Base-by-base conservation (phyloP, 2,113 vertebrate species). In the Indri indri region DNA sequence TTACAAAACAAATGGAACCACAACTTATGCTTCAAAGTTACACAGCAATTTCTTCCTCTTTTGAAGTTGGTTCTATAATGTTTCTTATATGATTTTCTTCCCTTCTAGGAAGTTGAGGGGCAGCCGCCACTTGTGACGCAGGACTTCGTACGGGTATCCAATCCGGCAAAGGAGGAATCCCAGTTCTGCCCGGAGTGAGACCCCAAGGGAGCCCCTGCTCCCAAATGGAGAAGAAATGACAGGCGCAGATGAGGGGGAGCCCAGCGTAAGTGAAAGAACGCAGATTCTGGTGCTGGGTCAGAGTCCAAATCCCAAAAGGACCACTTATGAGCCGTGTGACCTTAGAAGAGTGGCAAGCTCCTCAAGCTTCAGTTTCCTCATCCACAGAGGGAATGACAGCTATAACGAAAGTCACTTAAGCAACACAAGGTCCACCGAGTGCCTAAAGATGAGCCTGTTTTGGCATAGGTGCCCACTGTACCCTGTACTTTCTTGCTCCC, bases 51-150 rank as follows among this genome's bases (percentile, higher is more conserved):
- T 92, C 57, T 76, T 83, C 42, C 65, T 71, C 70, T 79, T 97
- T 90, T n/a, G 63, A 89, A 96, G 66, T 66, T 32, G 45, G 6
- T 13, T 68, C 54, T 45, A 1, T 59, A 59, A 70, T 25, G 59
- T 81, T 93, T 91, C 93, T 93, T 83, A 89, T 23, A 47, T 8
- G 57, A 82, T 89, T 74, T 88, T 87, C 52, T 89, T 88, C 42
- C n/a, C 66, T 68, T 94, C 63, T 73, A 37, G n/a, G 71, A 95
- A 92, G 52, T 1, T 37, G 66, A 88, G 82, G 47, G 14, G 2
- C 2, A 54, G 57, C 88, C 65, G n/a, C 23, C 57, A 47, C 42
- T 42, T 63, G 3, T 1, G 52, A 34, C 57, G 2, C 40, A 52
- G 37, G 3, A 81, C 80, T 92, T 80, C 32, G 2, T 7, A 6